Evolutionary conservation across 2,797 vertebrate genomes (phyloP).

Genomic region (Denticeps clupeoides): DNA sequence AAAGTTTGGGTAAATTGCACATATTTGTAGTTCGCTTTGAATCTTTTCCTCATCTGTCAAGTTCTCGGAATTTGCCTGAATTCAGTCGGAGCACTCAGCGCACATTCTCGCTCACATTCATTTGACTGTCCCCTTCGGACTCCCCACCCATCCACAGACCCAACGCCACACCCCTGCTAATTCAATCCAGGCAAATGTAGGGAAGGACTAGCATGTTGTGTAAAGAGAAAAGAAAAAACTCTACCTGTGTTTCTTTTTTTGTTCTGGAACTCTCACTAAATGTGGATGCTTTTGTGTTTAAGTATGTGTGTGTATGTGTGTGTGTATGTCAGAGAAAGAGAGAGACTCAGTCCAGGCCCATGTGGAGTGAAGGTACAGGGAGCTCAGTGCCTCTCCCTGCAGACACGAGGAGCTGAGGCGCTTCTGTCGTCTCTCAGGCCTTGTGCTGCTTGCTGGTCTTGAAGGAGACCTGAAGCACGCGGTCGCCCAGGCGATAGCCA

Average conservation of each 20-base stretch:
- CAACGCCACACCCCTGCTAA: slow-evolving; percentile 56
- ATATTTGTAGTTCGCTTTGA: slow-evolving; percentile 51
- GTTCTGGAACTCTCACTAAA: slow-evolving; percentile 56
- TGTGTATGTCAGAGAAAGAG: slow-evolving; percentile 40
- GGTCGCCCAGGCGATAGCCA: slow-evolving; percentile 88
- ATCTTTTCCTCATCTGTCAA: slow-evolving; percentile 52
- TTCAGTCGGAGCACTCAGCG: slow-evolving; percentile 69
- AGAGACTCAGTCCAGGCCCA: slow-evolving; percentile 71
- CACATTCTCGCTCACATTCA: slow-evolving; percentile 73
- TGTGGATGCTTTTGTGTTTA: slow-evolving; percentile 27
- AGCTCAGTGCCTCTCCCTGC: slow-evolving; percentile 48
- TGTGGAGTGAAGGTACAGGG: slow-evolving; percentile 60
- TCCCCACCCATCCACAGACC: slow-evolving; percentile 36
- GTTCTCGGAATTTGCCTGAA: slow-evolving; percentile 68
- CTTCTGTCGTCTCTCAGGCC: slow-evolving; percentile 63
- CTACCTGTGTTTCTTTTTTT: slow-evolving; percentile 48
- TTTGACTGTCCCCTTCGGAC: slow-evolving; percentile 63
- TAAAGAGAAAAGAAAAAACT: slow-evolving; percentile 66
- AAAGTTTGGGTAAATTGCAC: slow-evolving; percentile 70
- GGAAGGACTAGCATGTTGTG: slow-evolving; percentile 67
- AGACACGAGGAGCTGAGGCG: slow-evolving; percentile 48
- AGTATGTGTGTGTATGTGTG: slow-evolving; percentile 33
- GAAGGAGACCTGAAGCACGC: slow-evolving; percentile 96
- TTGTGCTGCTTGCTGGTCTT: slow-evolving; percentile 99
- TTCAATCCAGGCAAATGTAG: slow-evolving; percentile 73